Base-by-base conservation (phyloP, 1,140 invertebrate species). In the Drosophila nigromelanica region DNA sequence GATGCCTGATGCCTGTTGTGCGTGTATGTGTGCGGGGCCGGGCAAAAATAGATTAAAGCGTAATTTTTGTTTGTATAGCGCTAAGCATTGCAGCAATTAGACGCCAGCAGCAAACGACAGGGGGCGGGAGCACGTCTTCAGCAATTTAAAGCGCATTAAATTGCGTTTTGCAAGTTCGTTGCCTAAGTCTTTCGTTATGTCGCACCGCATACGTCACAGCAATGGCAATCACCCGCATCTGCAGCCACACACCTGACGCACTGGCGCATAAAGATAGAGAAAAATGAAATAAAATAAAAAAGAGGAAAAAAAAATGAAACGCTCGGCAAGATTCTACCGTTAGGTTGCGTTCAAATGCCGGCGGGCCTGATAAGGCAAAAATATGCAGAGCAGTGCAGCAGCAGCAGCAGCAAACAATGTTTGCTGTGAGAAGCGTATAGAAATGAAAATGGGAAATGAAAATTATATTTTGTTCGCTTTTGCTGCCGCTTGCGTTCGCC, bases 111-210 rank as follows among this genome's bases (percentile, higher is more conserved):
- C 33, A 61, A 50, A 50, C 37, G 40, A 18, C 52, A 33, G 61
- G 35, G 18, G 58, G 35, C 21, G 52, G n/a, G 30, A 0, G 15
- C 14, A 58, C 40, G 27, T 45, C 55, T 45, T 58, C 14, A 66
- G 80, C 83, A 87, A 87, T 87, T 87, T 87, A 87, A 87, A 87
- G 83, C 83, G 79, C 83, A 89, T 87, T 87, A 87, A 79, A 80
- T 77, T 72, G 69, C 80, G 60, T 77, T 89, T 89, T 76, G 79
- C 83, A 89, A 89, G 80, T 85, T 85, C 48, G 80, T 74, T 78
- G 75, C 73, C 76, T 70, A 48, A 87, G 76, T 81, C 79, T 68
- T 87, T 79, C 69, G 82, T 71, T 62, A 69, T 55, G 5, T 12
- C 54, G 69, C 54, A 64, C 58, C 61, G 61, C 70, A 66, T 59